Conservation (phyloP, 1,140 invertebrate species). For the Meloidogyne floridensis region DNA sequence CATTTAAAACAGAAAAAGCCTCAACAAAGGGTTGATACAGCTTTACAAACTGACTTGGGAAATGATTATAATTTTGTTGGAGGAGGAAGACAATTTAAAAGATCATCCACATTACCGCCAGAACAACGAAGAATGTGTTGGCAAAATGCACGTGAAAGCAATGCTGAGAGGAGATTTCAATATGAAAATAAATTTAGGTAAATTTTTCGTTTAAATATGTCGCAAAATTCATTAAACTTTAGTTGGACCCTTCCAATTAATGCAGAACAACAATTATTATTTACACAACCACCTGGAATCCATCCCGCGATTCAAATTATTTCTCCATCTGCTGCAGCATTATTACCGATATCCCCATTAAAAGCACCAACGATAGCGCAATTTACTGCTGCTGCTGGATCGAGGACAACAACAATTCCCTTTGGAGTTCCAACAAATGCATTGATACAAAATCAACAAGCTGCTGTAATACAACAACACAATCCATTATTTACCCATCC, state of each 20-base stretch:
- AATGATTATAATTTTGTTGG: neutral
- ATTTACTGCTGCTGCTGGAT: neutral
- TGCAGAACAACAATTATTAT: neutral
- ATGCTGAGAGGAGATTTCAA: conserved; percentile 42
- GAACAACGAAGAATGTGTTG: conserved; percentile 39
- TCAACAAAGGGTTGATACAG: conserved; percentile 14
- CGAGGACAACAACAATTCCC: neutral
- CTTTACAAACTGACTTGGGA: conserved; percentile 9
- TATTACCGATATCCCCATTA: neutral
- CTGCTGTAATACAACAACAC: neutral
- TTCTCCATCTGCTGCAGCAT: neutral
- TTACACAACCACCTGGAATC: neutral
- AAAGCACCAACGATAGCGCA: neutral
- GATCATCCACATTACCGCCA: conserved; percentile 21
- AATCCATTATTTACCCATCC: neutral
- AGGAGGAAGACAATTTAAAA: conserved; percentile 22
- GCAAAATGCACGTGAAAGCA: conserved; percentile 49
- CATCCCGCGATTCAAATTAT: neutral
- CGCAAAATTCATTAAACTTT: neutral
- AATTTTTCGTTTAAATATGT: neutral
- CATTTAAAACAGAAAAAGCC: conserved; percentile 10
- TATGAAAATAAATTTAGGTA: conserved; percentile 48
- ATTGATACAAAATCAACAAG: neutral
- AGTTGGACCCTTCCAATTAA: neutral
- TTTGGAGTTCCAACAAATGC: neutral